A percentile compares a stretch with the other conserved stretches of the same genome.
Conservation (phyloP, 2,797 vertebrate species). For the Poeciliopsis presidionis region DNA sequence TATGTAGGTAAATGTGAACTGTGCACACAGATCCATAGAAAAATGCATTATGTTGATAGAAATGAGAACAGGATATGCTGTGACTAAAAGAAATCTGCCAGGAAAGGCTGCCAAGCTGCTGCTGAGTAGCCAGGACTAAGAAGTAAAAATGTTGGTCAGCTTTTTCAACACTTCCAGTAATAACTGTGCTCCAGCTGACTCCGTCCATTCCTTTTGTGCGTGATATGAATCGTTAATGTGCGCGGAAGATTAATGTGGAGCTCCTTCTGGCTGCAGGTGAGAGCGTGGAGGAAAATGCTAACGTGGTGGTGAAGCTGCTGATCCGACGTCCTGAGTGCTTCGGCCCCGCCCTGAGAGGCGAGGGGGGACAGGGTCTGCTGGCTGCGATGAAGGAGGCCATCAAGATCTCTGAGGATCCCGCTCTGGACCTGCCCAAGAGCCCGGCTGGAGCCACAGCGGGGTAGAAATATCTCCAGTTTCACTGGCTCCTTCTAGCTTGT, state of each 20-base stretch:
- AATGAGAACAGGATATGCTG: slow-evolving; percentile 6
- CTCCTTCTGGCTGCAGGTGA: slow-evolving; percentile 81
- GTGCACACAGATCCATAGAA: background rate
- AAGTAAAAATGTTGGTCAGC: slow-evolving; percentile 16
- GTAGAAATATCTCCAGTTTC: slow-evolving; percentile 69
- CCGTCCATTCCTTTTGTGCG: background rate
- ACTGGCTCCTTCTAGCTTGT: background rate
- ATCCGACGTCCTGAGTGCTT: slow-evolving; percentile 97
- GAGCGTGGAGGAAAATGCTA: slow-evolving; percentile 98
- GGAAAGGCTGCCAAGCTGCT: slow-evolving; percentile 14
- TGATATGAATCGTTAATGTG: background rate
- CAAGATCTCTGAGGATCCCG: slow-evolving; percentile 92
- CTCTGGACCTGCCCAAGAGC: slow-evolving; percentile 86
- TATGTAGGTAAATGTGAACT: background rate
- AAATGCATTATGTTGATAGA: slow-evolving; percentile 1
- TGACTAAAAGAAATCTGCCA: slow-evolving; percentile 3
- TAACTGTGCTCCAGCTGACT: slow-evolving; percentile 2
- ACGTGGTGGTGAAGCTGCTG: slow-evolving; percentile 97
- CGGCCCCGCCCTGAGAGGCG: slow-evolving; percentile 94
- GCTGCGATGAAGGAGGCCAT: slow-evolving; percentile 94
- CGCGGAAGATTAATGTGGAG: background rate
- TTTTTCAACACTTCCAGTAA: slow-evolving; percentile 15
- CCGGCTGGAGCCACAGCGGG: slow-evolving; percentile 79
- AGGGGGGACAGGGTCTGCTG: slow-evolving; percentile 94
- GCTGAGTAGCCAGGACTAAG: slow-evolving; percentile 6